Conservation (phyloP, 2,888 invertebrate species). For the Catocala fraxini region DNA sequence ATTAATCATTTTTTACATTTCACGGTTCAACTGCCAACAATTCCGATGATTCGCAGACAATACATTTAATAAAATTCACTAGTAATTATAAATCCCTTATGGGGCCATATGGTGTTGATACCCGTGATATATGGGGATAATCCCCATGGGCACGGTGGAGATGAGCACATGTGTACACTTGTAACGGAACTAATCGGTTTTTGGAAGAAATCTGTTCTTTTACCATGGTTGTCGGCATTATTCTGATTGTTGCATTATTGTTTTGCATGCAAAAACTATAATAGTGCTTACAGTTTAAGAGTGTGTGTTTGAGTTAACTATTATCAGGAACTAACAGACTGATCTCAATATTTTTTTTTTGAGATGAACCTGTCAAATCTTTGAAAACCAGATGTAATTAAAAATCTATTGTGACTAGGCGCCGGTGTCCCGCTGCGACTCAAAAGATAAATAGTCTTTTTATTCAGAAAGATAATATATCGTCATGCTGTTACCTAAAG, state of each 20-base stretch:
- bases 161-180: conserved; percentile 76
- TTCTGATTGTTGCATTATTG: conserved; percentile 34
- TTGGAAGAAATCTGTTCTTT: conserved; percentile 57
- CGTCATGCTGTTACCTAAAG: too few relatives aligned
- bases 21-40: conserved; percentile 73
- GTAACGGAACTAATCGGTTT: conserved; percentile 81
- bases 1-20: conserved; percentile 68
- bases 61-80: conserved; percentile 65
- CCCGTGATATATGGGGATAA: conserved; percentile 48
- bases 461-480: too few relatives aligned
- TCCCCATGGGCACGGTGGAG: conserved; percentile 49
- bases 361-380: too few relatives aligned
- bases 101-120: conserved; percentile 81
- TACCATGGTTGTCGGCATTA: conserved; percentile 54
- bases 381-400: too few relatives aligned
- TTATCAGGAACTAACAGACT: too few relatives aligned
- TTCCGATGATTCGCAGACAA: conserved; percentile 60
- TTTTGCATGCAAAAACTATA: conserved; percentile 1
- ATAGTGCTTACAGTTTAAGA: too few relatives aligned
- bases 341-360: too few relatives aligned
- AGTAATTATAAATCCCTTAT: conserved; percentile 75
- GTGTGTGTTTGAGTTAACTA: too few relatives aligned
- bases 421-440: too few relatives aligned
- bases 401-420: too few relatives aligned
- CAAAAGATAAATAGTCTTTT: too few relatives aligned